These are phyloP conservation scores for Acrocephalus kingi DNA, from an alignment of 2,113 vertebrate species.

Conservation along the genomic window DNA sequence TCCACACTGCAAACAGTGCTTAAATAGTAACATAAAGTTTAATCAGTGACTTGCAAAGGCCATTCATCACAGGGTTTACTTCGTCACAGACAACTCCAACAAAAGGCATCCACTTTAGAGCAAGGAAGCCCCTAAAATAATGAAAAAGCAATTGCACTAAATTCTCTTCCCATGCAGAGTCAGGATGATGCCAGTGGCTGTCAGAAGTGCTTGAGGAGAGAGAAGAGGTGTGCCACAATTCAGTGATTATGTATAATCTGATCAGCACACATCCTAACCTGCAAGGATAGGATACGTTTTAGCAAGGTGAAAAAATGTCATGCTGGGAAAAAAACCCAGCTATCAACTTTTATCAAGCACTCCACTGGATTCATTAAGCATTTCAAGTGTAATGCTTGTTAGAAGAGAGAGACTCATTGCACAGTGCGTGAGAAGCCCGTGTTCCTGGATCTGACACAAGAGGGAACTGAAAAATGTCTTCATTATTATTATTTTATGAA, in stretches of 20 bases:
- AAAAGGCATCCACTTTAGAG: neutral
- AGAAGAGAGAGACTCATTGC: neutral
- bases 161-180: neutral
- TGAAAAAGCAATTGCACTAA: neutral
- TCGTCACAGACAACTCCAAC: neutral
- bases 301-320: neutral
- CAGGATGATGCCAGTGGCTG: neutral
- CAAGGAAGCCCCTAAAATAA: neutral
- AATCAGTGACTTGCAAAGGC: neutral
- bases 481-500: constrained; percentile 25
- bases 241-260: neutral
- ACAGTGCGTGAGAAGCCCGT: neutral
- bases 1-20: neutral
- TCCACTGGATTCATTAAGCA: constrained; percentile 11
- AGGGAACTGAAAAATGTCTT: constrained; percentile 35
- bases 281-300: neutral
- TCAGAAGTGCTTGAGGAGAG: neutral
- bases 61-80: neutral
- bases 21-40: neutral
- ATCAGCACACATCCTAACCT: neutral
- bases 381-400: constrained; percentile 16
- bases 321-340: neutral
- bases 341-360: constrained; percentile 31
- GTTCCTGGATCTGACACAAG: neutral
- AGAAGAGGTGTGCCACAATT: neutral